Evolutionary conservation across 2,113 vertebrate genomes (phyloP), one percentile per base, ranked within the genome.

Genomic region (Symphodus melops): DNA sequence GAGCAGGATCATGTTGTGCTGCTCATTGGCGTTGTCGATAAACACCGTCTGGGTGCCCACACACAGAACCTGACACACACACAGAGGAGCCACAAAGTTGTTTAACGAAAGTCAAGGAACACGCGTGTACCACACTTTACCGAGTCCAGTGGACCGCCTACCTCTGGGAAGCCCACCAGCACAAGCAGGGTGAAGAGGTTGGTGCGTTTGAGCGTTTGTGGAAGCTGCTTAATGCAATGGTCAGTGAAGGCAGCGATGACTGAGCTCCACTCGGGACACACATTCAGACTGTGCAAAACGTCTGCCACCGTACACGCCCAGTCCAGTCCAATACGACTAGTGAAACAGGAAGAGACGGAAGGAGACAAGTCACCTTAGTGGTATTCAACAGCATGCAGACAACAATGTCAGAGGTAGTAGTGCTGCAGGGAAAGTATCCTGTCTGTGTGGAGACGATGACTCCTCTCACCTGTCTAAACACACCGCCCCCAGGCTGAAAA

Each of bases 241-340:
- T 98, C 95, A 4, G 97, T 97, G 94, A 97, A 98, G 55, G 95
- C 81, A 10, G 96, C 94, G 0, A 98, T 95, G 59, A 98, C 96
- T 0, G 81, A 8, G 23, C 93, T 93, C 98, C 98, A 99, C 87
- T 95, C 94, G 0, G 94, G 92, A 42, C 95, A 96, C 28, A 88
- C 70, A 65, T 97, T 96, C 82, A 99, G 93, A 2, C 96, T 93
- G 3, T 96, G 94, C 1, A 99, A 92, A 83, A 98, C 97, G 82
- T 98, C 96, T 0, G 97, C 97, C 93, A 99, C 97, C 13, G 97
- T 97, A 89, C 97, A 97, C 0, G 97, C 97, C 98, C 98, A 99
- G 89, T 99, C 97, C 88, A 99, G 91, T 41, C 97, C 97, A 0
- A 98, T 96, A 14, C 96, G 97, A 65, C 97, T 98, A 89, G 5